Evolutionary conservation across 2,797 vertebrate species (phyloP).

Genomic region (Pseudocheirus occidentalis): DNA sequence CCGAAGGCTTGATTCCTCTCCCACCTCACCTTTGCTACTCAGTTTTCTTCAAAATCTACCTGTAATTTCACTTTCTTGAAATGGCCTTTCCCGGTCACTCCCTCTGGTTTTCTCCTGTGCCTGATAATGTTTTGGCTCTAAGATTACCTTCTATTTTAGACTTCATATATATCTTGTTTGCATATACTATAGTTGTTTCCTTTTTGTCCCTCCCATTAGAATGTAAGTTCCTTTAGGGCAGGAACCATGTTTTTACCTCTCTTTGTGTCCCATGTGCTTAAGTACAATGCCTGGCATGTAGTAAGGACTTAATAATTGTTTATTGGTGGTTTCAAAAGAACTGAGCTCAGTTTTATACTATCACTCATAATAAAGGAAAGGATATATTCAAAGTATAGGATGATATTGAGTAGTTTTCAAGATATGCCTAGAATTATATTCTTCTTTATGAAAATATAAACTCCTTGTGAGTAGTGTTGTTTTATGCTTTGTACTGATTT

Average conservation of each 20-base stretch:
- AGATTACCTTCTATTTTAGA: background rate
- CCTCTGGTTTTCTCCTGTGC: background rate
- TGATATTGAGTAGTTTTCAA: background rate
- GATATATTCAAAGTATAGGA: background rate
- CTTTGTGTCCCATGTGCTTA: background rate
- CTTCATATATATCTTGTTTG: background rate
- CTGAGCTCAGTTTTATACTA: background rate
- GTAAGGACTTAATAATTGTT: background rate
- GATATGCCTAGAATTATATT: background rate
- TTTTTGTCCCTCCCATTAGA: background rate
- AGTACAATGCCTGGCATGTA: background rate
- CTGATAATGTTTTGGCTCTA: background rate
- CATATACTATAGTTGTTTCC: background rate
- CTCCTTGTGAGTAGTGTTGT: background rate
- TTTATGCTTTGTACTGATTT: background rate
- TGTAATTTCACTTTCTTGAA: background rate
- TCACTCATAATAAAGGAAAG: background rate
- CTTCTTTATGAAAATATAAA: background rate
- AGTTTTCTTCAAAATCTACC: background rate
- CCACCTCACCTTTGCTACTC: background rate
- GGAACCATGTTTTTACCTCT: background rate
- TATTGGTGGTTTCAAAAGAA: background rate
- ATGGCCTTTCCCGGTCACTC: background rate
- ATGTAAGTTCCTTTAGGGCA: background rate
- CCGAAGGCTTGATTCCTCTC: background rate